Conservation (phyloP, 2,797 vertebrate genomes). For the Pseudopleuronectes americanus region DNA sequence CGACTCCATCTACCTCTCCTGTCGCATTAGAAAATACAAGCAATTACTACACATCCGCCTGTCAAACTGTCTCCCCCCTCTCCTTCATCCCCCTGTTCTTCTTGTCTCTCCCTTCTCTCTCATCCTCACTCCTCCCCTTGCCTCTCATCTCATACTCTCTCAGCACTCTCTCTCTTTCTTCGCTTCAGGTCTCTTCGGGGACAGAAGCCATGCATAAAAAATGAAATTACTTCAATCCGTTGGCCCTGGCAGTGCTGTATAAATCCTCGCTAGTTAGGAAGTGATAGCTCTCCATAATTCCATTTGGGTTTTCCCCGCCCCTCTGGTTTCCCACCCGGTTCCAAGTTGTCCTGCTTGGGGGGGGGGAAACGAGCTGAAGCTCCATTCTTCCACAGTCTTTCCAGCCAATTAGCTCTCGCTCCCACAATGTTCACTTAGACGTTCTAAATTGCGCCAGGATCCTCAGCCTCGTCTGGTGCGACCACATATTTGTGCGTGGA, state of each 20-base stretch:
- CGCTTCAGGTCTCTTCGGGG: conserved; percentile 71
- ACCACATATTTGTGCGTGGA: conserved; percentile 29
- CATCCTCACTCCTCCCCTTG: background rate
- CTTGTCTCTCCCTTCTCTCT: conserved; percentile 3
- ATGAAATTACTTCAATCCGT: conserved; percentile 81
- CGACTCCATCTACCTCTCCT: conserved; percentile 56
- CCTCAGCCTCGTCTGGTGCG: conserved; percentile 30
- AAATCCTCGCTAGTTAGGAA: conserved; percentile 79
- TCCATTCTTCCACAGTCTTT: conserved; percentile 60
- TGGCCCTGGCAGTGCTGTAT: conserved; percentile 73
- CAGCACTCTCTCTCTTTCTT: conserved; percentile 42
- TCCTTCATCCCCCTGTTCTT: too few relatives aligned
- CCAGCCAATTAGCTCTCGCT: conserved; percentile 67
- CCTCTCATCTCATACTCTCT: conserved; percentile 26
- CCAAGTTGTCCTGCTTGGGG: conserved; percentile 53
- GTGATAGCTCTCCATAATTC: conserved; percentile 75
- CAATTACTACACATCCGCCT: conserved; percentile 66
- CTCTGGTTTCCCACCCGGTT: conserved; percentile 67
- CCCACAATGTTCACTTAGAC: conserved; percentile 51
- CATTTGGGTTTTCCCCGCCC: conserved; percentile 68
- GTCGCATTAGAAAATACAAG: conserved; percentile 66
- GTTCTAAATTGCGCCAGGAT: conserved; percentile 41
- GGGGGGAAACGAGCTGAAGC: conserved; percentile 33
- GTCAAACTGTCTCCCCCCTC: conserved; percentile 28
- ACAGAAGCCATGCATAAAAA: conserved; percentile 81